These are phyloP conservation scores for Acanthopleura granulata DNA, from an alignment of 2,888 invertebrate genomes.

Conservation along the genomic window DNA sequence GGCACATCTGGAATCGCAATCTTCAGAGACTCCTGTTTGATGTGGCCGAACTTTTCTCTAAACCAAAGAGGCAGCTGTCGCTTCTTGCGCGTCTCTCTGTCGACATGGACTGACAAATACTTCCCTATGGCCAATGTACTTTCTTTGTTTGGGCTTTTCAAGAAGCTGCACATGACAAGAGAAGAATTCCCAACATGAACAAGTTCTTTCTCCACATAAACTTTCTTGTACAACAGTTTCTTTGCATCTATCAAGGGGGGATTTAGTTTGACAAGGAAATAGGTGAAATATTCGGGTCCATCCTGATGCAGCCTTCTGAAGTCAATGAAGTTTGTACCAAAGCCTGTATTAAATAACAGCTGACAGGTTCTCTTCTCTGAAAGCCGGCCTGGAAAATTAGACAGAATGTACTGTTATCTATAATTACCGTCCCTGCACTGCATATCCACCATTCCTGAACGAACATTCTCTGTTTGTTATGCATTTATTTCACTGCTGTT, in stretches of 20 bases:
- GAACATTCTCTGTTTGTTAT: no score
- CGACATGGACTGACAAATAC: not conserved
- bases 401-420: no score
- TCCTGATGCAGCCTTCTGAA: not conserved
- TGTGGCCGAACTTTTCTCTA: not conserved
- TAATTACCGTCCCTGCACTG: no score
- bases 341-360: no score
- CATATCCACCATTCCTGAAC: no score
- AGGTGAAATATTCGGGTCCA: not conserved
- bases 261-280: not conserved
- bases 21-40: not conserved
- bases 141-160: not conserved
- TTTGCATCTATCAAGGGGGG: not conserved
- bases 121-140: not conserved
- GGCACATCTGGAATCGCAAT: not conserved
- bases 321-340: not conserved
- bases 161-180: not conserved
- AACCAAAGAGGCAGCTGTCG: not conserved
- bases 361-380: no score
- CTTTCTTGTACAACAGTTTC: not conserved
- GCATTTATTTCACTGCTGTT: no score
- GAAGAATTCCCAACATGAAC: slow-evolving; percentile 1
- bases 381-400: no score
- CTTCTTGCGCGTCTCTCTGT: not conserved
- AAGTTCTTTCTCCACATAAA: not conserved